Base-by-base conservation (phyloP, 2,888 invertebrate genomes). In the Eupithecia inturbata region DNA sequence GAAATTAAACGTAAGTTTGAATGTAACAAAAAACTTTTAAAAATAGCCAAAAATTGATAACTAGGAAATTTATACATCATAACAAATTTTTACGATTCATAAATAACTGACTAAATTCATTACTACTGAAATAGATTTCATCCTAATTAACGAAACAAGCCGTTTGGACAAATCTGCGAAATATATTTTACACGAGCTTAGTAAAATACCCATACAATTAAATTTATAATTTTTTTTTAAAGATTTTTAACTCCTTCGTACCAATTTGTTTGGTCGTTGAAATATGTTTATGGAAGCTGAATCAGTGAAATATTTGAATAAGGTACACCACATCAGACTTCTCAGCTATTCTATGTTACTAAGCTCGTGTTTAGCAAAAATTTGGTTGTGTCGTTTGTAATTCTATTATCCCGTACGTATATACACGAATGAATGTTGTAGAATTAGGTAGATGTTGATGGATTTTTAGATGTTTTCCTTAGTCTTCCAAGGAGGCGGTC, bases 401-500 rank as follows among this genome's bases (percentile, higher is more conserved):
- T 75, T 75, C 68, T 74, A 75, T 77, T 70, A 70, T 78, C 68
- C 78, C 73, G 87, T 89, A 87, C 89, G 88, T 89, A 89, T 57
- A 57, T 89, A 89, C 88, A 89, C 87, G 82, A 66, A 82, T 87
- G 89, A 83, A 81, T 83, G 86, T 89, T 81, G 87, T 83, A 87
- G 85, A 77, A 76, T 60, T 83, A 82, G n/a, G n/a, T n/a, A n/a
- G 82, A 82, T 82, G 81, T 82, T 83, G 85, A 82, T 75, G 80
- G 75, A 67, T 66, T 76, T 76, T 78, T 81, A 84, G 78, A 79
- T 72, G 78, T 83, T 83, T 85, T 79, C 85, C 87, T 91, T 89
- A 87, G 93, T 94, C 93, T 94, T 94, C 93, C 93, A 93, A 82
- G 72, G 83, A 81, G 91, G 86, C 89, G 92, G 90, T 92, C 87